Conservation (phyloP, 2,888 invertebrate species). For the Trypoxylon attenuatum region DNA sequence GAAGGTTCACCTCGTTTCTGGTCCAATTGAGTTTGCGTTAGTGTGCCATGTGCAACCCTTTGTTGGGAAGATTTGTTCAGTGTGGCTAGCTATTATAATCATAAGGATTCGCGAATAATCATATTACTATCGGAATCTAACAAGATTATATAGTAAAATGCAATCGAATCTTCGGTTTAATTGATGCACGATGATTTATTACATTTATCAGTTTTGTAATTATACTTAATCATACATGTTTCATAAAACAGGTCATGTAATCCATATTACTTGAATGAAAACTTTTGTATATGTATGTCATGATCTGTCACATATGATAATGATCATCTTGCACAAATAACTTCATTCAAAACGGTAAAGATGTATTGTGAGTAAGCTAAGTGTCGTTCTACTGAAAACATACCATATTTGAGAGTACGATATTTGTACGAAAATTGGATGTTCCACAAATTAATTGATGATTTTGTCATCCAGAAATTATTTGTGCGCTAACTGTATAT, state of each 20-base stretch:
- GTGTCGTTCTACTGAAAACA: too few species aligned
- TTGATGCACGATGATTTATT: constrained; percentile 19
- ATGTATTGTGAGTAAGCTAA: too few species aligned
- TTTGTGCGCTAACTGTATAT: too few species aligned
- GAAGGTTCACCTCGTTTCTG: constrained; percentile 65
- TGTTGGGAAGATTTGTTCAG: constrained; percentile 66
- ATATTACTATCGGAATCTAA: neutral
- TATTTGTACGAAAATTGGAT: too few species aligned
- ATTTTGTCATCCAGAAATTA: too few species aligned
- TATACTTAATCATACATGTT: constrained; percentile 30
- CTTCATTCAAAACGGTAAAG: too few species aligned
- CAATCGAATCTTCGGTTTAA: neutral
- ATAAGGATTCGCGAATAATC: constrained; percentile 61
- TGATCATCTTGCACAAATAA: too few species aligned
- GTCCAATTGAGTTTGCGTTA: constrained; percentile 69
- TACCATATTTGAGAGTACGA: too few species aligned
- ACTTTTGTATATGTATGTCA: constrained; percentile 1
- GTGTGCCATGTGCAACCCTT: constrained; percentile 65
- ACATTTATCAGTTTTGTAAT: constrained; percentile 5
- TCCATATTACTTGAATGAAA: constrained; percentile 1
- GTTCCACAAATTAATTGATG: too few species aligned
- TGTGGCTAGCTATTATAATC: constrained; percentile 67
- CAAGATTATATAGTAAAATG: neutral
- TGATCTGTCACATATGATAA: too few species aligned
- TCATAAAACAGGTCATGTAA: constrained; percentile 12